Percentiles rank a stretch among this genome's conserved stretches.
phyloP scores from a whole-genome alignment of 2,888 invertebrate species.

The Dryomyza anilis region DNA sequence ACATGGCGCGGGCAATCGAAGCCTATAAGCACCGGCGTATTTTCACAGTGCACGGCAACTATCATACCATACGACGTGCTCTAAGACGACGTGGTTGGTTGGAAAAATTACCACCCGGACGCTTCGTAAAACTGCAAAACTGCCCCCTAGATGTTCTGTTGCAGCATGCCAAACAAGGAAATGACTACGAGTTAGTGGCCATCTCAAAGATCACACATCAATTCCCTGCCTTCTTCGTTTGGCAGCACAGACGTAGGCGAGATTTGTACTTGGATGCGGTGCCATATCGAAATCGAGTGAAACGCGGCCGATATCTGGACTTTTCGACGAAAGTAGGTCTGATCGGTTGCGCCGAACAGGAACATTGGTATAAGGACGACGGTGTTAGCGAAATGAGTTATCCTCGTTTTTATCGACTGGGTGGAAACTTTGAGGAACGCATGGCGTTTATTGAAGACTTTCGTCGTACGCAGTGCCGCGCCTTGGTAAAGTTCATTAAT shows the following conservation, averaged over 20 bases:
- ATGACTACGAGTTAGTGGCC: conserved; percentile 58
- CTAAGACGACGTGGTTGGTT: conserved; percentile 74
- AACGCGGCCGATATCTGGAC: conserved; percentile 50
- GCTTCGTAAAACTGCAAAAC: conserved; percentile 50
- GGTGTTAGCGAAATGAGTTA: conserved; percentile 64
- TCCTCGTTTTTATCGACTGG: conserved; percentile 68
- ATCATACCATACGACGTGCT: conserved; percentile 58
- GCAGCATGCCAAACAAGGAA: conserved; percentile 51
- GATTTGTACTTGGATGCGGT: conserved; percentile 45
- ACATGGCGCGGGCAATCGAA: conserved; percentile 49
- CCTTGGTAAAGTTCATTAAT: conserved; percentile 68
- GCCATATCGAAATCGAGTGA: conserved; percentile 53
- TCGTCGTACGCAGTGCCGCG: conserved; percentile 77
- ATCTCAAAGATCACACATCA: conserved; percentile 68
- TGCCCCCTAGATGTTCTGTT: conserved; percentile 49
- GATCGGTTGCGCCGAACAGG: conserved; percentile 54
- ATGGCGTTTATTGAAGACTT: conserved; percentile 66
- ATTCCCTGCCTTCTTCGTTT: conserved; percentile 73
- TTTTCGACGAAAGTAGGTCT: conserved; percentile 64
- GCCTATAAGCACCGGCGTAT: conserved; percentile 55
- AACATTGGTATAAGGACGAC: conserved; percentile 52
- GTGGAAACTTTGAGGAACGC: conserved; percentile 49
- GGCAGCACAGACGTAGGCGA: conserved; percentile 64
- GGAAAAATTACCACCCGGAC: conserved; percentile 66
- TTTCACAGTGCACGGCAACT: conserved; percentile 55